Percentiles rank a stretch among this genome's conserved stretches.
These are phyloP conservation scores for Rhizoglyphus robini DNA, from an alignment of 1,140 invertebrate species.

Conservation along the genomic window DNA sequence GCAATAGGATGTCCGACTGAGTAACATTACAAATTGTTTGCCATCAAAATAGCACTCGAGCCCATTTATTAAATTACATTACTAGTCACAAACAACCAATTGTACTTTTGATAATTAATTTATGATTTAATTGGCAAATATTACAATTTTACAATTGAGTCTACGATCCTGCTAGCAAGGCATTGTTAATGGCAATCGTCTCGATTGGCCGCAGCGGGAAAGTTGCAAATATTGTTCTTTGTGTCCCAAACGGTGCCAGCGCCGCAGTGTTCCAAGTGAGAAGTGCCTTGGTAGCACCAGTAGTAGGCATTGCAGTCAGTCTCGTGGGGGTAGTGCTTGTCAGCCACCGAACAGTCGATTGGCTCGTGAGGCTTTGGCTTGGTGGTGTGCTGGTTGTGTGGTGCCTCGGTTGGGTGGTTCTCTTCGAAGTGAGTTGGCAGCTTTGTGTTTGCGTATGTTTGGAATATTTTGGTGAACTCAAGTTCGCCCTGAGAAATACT, in stretches of 20 bases:
- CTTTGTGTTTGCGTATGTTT: neutral
- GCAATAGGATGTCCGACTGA: too few species aligned
- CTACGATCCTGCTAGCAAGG: too few species aligned
- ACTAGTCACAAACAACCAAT: too few species aligned
- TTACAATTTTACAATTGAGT: too few species aligned
- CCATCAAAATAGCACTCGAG: too few species aligned
- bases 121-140: too few species aligned
- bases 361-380: neutral
- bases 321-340: neutral
- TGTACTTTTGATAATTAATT: too few species aligned
- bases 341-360: conserved; percentile 6
- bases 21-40: too few species aligned
- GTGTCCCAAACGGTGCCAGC: conserved; percentile 7
- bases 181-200: too few species aligned
- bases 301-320: conserved; percentile 13
- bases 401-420: neutral
- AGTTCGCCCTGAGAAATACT: conserved; percentile 16
- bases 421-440: neutral
- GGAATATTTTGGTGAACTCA: conserved; percentile 20
- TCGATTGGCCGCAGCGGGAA: neutral
- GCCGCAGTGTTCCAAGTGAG: neutral
- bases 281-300: conserved; percentile 11
- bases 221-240: conserved; percentile 3
- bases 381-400: too few species aligned
- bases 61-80: too few species aligned